Conservation (phyloP, 1,140 invertebrate species). For the Penaeus indicus region DNA sequence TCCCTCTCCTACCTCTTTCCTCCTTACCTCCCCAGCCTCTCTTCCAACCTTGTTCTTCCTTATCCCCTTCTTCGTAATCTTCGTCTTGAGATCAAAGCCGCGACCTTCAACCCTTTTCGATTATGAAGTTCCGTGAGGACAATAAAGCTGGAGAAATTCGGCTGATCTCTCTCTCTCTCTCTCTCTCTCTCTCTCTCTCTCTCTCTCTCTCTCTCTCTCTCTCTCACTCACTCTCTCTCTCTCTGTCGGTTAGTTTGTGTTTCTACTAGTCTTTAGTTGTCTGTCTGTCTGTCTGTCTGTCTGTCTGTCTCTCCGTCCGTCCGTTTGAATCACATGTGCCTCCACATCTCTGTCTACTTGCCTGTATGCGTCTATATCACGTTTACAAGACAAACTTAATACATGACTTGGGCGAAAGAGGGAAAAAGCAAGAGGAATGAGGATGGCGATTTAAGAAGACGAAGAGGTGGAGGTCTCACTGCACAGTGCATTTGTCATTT, state of each 20-base stretch:
- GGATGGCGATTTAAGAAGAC: neutral
- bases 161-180: too few relatives aligned
- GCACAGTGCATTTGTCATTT: too few relatives aligned
- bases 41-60: neutral
- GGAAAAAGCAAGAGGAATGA: neutral
- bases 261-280: neutral
- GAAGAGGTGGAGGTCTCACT: neutral
- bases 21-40: neutral
- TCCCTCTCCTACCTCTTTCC: neutral
- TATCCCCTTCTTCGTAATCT: neutral
- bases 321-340: neutral
- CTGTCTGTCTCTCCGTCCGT: slow-evolving; percentile 5
- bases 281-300: neutral
- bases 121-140: too few relatives aligned
- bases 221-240: slow-evolving; percentile 23
- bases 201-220: slow-evolving; percentile 24
- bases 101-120: too few relatives aligned
- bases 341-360: neutral
- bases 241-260: neutral
- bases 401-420: neutral
- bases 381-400: too few relatives aligned
- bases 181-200: neutral
- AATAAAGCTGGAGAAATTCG: too few relatives aligned
- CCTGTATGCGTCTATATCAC: neutral
- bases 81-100: neutral